Percentiles rank a stretch among this genome's conserved stretches.
Evolutionary conservation across 2,888 invertebrate species (phyloP).

Genomic region (Eulithis testata): DNA sequence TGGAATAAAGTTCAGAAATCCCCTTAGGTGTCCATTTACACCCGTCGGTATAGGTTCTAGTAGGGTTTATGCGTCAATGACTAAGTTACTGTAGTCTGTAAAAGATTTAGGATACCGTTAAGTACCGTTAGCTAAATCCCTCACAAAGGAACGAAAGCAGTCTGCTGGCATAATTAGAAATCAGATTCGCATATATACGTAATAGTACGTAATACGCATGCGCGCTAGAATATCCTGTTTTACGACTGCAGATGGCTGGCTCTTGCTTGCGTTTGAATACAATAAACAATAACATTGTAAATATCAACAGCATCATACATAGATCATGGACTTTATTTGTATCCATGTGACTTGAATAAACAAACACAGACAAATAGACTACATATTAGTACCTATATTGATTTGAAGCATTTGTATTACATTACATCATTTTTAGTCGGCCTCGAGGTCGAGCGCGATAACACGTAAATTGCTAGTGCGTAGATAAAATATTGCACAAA

Average conservation of each 20-base stretch:
- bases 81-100: background rate
- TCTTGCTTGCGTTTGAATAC: background rate
- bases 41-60: background rate
- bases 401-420: constrained; percentile 27
- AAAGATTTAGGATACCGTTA: constrained; percentile 31
- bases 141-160: constrained; percentile 40
- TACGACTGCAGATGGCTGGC: background rate
- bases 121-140: constrained; percentile 37
- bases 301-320: background rate
- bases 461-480: constrained; percentile 45
- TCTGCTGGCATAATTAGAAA: constrained; percentile 55
- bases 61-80: background rate
- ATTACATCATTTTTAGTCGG: constrained; percentile 55
- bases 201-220: constrained; percentile 58
- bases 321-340: background rate
- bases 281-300: constrained; percentile 9
- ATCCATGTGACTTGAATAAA: constrained; percentile 10
- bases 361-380: constrained; percentile 21
- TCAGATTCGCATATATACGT: constrained; percentile 40
- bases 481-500: constrained; percentile 5
- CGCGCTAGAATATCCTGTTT: constrained; percentile 47
- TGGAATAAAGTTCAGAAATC: too few relatives aligned
- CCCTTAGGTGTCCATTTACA: too few relatives aligned
- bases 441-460: constrained; percentile 53
- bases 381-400: constrained; percentile 4